Conservation (phyloP, 2,888 invertebrate species). For the Drosophila aldrichi region DNA sequence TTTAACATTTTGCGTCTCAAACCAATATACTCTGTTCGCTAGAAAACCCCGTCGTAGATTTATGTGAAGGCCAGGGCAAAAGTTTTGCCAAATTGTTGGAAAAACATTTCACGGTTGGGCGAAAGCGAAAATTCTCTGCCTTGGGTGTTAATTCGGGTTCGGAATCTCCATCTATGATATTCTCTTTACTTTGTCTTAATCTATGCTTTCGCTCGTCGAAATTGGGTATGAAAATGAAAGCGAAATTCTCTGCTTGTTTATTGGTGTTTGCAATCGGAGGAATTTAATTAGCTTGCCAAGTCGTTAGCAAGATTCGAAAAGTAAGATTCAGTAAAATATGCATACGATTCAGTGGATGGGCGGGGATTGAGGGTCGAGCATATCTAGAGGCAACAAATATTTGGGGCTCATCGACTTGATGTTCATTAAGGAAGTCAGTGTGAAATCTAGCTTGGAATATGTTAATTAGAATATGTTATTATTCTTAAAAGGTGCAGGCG, state of each 20-base stretch:
- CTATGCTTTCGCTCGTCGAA: constrained; percentile 14
- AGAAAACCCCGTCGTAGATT: constrained; percentile 41
- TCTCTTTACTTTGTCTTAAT: constrained; percentile 23
- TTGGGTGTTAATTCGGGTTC: constrained; percentile 73
- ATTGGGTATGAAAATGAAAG: constrained; percentile 3
- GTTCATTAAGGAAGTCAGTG: constrained; percentile 10
- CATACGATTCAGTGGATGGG: constrained; percentile 33
- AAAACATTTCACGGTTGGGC: constrained; percentile 70
- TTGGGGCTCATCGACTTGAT: constrained; percentile 14
- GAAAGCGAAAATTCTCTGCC: constrained; percentile 51
- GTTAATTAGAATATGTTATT: constrained; percentile 4
- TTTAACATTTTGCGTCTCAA: background rate
- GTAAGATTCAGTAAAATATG: constrained; percentile 65
- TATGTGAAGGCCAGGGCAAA: constrained; percentile 50
- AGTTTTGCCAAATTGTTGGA: constrained; percentile 62
- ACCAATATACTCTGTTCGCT: background rate
- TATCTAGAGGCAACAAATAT: constrained; percentile 21
- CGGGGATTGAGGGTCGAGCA: constrained; percentile 9
- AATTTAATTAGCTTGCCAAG: constrained; percentile 76
- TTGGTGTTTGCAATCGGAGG: constrained; percentile 61
- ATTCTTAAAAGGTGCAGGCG: background rate
- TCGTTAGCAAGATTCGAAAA: constrained; percentile 77
- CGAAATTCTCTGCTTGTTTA: constrained; percentile 44
- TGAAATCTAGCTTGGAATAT: constrained; percentile 4
- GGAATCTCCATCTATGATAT: constrained; percentile 42